Conservation (phyloP, 2,888 invertebrate species). For the Cosmia trapezina region DNA sequence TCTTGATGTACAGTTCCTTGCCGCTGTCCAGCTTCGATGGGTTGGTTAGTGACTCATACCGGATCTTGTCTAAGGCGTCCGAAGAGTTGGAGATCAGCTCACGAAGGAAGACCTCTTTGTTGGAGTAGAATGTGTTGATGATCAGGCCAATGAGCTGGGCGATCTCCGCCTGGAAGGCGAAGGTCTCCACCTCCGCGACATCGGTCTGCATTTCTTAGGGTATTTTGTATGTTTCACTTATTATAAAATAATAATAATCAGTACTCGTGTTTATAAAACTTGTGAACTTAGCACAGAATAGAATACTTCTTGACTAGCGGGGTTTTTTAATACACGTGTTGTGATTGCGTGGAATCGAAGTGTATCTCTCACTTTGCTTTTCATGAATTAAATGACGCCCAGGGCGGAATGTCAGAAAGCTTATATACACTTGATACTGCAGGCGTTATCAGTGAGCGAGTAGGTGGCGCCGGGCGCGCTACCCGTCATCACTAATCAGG, state of each 20-base stretch:
- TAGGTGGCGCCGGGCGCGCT: constrained; percentile 80
- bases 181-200: constrained; percentile 96
- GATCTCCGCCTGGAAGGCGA: constrained; percentile 99
- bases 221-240: constrained; percentile 91
- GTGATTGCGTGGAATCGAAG: constrained; percentile 72
- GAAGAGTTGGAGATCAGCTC: constrained; percentile 99
- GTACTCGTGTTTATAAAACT: constrained; percentile 33
- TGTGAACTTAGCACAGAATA: constrained; percentile 54
- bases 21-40: constrained; percentile 97
- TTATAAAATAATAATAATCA: constrained; percentile 64
- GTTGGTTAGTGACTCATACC: constrained; percentile 99
- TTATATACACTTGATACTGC: constrained; percentile 77
- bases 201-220: constrained; percentile 93
- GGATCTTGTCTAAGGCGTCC: constrained; percentile 97
- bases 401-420: constrained; percentile 68
- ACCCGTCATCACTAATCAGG: constrained; percentile 73
- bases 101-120: constrained; percentile 99
- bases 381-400: constrained; percentile 79
- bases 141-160: constrained; percentile 99
- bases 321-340: constrained; percentile 80
- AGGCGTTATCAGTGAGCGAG: constrained; percentile 83
- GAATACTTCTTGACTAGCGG: constrained; percentile 68
- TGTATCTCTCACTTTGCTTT: constrained; percentile 69
- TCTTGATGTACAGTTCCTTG: constrained; percentile 98
- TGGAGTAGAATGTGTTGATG: constrained; percentile 99